These are phyloP conservation scores for Neolamprologus fasciatus DNA, from an alignment of 2,113 vertebrate genomes.

Conservation along the genomic window DNA sequence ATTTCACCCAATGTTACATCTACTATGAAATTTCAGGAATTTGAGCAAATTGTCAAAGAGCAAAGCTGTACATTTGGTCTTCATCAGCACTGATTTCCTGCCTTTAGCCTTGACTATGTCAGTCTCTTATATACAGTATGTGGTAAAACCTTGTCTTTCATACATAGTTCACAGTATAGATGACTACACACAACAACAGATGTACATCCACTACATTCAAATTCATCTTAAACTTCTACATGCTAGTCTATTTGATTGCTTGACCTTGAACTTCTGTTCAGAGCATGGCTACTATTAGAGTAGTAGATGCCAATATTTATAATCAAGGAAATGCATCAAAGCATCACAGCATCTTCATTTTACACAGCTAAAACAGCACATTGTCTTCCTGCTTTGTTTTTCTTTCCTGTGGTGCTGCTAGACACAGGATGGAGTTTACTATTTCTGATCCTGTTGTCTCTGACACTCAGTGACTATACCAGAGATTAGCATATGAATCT, in stretches of 20 bases:
- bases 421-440: neutral
- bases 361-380: neutral
- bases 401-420: neutral
- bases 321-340: neutral
- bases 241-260: neutral
- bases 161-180: neutral
- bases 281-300: neutral
- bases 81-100: neutral
- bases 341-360: neutral
- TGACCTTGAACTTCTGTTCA: neutral
- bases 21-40: neutral
- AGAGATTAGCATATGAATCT: neutral
- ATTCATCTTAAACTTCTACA: neutral
- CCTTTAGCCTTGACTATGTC: neutral
- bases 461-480: neutral
- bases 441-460: neutral
- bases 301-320: neutral
- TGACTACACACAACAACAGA: neutral
- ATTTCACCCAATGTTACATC: neutral
- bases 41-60: neutral
- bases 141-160: neutral
- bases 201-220: neutral
- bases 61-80: neutral
- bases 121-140: neutral
- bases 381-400: neutral